Conservation (phyloP, 2,797 vertebrate genomes). For the Microcaecilia unicolor region DNA sequence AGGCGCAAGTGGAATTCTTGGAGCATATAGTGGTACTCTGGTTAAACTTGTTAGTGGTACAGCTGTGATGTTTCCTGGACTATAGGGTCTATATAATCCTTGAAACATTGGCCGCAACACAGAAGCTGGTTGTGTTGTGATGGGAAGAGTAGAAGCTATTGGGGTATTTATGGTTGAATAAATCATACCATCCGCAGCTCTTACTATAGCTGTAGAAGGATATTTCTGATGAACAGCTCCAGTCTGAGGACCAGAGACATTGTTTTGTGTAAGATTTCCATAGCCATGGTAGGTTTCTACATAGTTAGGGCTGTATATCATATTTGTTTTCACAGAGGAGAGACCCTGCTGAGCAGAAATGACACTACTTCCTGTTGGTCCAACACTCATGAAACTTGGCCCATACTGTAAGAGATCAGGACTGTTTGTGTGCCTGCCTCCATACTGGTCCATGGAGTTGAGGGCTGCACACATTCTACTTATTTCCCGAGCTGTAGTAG, state of each 20-base stretch:
- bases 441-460: conserved; percentile 90
- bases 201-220: conserved; percentile 70
- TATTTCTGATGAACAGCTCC: conserved; percentile 77
- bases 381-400: conserved; percentile 50
- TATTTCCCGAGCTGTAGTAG: conserved; percentile 93
- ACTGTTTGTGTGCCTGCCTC: conserved; percentile 68
- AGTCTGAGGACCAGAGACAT: conserved; percentile 64
- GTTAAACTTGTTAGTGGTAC: conserved; percentile 84
- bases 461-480: conserved; percentile 96
- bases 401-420: conserved; percentile 76
- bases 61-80: conserved; percentile 68
- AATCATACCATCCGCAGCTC: conserved; percentile 93
- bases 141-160: conserved; percentile 95
- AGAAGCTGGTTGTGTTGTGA: conserved; percentile 91
- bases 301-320: conserved; percentile 74
- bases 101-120: conserved; percentile 79
- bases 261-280: conserved; percentile 63
- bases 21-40: conserved; percentile 76
- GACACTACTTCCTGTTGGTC: conserved; percentile 54
- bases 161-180: conserved; percentile 98
- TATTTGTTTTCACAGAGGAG: conserved; percentile 67
- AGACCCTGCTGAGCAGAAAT: conserved; percentile 58
- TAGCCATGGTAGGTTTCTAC: conserved; percentile 76
- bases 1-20: conserved; percentile 74
- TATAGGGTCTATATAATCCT: conserved; percentile 79